Conservation (phyloP, 2,888 invertebrate genomes). For the Spodoptera picta region DNA sequence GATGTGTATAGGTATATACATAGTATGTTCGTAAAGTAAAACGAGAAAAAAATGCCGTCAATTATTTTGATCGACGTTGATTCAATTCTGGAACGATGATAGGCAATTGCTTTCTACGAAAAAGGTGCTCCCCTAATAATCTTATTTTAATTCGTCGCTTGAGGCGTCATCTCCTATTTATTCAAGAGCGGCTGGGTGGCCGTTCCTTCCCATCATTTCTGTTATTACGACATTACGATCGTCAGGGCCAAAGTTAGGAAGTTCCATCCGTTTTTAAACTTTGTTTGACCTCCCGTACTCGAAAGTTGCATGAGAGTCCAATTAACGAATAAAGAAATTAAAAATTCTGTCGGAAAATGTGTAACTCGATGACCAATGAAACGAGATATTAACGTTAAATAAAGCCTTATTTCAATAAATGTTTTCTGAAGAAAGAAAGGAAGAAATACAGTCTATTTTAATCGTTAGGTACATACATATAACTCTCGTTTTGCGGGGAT, state of each 20-base stretch:
- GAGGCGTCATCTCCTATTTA: constrained; percentile 65
- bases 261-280: background rate
- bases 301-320: no score
- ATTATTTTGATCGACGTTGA: constrained; percentile 13
- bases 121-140: constrained; percentile 60
- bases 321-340: no score
- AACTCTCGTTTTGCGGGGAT: no score
- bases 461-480: no score
- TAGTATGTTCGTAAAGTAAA: background rate
- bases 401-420: no score
- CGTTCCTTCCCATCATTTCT: constrained; percentile 32
- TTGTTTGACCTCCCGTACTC: no score
- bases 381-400: no score
- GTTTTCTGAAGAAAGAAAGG: no score
- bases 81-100: constrained; percentile 35
- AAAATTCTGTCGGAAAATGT: no score
- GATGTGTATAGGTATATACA: no score
- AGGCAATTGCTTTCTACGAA: constrained; percentile 35
- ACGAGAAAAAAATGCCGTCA: background rate
- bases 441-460: no score
- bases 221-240: constrained; percentile 30
- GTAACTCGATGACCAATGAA: no score
- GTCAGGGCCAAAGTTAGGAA: constrained; percentile 11
- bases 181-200: constrained; percentile 56
- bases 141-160: constrained; percentile 67